Base-by-base conservation (phyloP, 2,113 vertebrate species). In the Pterocles burchelli region DNA sequence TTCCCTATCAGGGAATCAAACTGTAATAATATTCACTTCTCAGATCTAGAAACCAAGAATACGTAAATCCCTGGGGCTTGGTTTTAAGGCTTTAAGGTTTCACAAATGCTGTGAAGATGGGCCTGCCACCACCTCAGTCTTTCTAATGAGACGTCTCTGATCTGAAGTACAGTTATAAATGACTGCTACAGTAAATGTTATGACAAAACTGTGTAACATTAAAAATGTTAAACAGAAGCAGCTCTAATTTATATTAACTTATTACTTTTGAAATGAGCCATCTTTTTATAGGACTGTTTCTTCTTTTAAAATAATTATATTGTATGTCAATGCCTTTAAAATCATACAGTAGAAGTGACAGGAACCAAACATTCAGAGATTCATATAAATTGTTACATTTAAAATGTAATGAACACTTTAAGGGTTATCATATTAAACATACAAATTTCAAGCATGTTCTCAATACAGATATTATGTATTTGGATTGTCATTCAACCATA, bases 151-250 rank as follows among this genome's bases (percentile, higher is more conserved):
- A 82, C 0, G 0, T 22, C 51, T 92, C 55, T 90, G 34, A 78
- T 73, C 77, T 67, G 13, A 91, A 71, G 81, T 41, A 67, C 48
- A 88, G 63, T 83, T 48, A 88, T 7, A 82, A 79, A 66, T 78
- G 90, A 81, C 54, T 85, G 45, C 52, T 94, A 80, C 19, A 54
- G 85, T 75, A 90, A 95, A 93, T 89, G 57, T 86, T 95, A 78
- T 85, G 90, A 94, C 68, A 94, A 90, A 84, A 57, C 36, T 17
- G 45, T 67, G 8, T 67, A 95, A 93, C 17, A 70, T 57, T 49
- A 79, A 90, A 90, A 49, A 46, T 0, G 2, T 88, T 84, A 51
- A 93, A 1, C 13, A 26, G 34, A 80, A 67, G 58, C 68, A 88
- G 25, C 46, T 80, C 71, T 57, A 61, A 88, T 94, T 90, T 67